phyloP scores from a whole-genome alignment of 2,888 invertebrate genomes.

The Suillia variegata region DNA sequence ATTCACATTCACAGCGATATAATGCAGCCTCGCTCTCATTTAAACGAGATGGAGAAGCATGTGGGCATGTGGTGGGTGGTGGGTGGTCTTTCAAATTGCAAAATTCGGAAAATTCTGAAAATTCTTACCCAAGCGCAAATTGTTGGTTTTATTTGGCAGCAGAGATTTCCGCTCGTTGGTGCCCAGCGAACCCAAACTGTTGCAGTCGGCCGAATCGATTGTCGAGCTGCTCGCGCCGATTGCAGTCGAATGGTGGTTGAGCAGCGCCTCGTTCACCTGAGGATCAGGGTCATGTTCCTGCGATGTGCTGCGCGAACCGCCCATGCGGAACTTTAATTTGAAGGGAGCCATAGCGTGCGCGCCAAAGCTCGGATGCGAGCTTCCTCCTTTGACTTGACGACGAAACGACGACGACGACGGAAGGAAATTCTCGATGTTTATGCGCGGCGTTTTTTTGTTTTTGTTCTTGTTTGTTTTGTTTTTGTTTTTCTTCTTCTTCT shows the following conservation, averaged over 20 bases:
- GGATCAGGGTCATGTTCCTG: conserved; percentile 61
- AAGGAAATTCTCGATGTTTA: too few relatives aligned
- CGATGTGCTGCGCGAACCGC: conserved; percentile 60
- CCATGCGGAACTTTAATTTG: conserved; percentile 62
- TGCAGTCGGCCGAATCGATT: conserved; percentile 59
- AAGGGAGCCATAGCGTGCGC: conserved; percentile 58
- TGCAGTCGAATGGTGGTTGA: conserved; percentile 44
- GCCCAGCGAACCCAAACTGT: conserved; percentile 56
- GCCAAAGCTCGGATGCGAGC: too few relatives aligned
- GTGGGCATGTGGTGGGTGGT: too few relatives aligned
- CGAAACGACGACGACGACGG: neutral
- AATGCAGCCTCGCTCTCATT: too few relatives aligned
- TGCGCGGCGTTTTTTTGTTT: neutral
- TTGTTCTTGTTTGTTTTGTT: neutral
- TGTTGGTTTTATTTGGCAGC: conserved; percentile 54
- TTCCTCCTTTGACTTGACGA: neutral
- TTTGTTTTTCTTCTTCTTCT: neutral
- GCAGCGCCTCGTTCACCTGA: conserved; percentile 58
- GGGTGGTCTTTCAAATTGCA: too few relatives aligned
- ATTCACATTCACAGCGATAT: too few relatives aligned
- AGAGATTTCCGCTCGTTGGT: conserved; percentile 53
- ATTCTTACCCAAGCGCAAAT: conserved; percentile 58
- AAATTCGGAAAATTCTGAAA: neutral
- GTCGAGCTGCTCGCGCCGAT: conserved; percentile 59
- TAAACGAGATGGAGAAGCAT: too few relatives aligned